These are phyloP conservation scores for Conchocele bisecta DNA, from an alignment of 2,888 invertebrate genomes.

Conservation along the genomic window DNA sequence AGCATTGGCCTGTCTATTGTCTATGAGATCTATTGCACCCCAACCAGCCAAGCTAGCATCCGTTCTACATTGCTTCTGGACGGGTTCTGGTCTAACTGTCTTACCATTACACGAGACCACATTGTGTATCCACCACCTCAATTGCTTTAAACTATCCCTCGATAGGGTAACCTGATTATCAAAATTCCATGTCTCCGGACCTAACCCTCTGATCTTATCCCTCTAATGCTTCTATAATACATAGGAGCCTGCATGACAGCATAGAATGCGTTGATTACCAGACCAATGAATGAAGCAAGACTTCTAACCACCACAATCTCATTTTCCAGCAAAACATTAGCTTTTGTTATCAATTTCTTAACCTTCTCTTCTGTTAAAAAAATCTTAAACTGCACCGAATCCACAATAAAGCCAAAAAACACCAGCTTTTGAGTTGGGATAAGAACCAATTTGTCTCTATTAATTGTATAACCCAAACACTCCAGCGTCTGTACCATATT, in stretches of 20 bases:
- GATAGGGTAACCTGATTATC: neutral
- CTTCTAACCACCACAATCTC: conserved; percentile 12
- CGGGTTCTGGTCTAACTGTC: conserved; percentile 16
- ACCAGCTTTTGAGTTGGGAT: conserved; percentile 26
- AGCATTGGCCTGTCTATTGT: conserved; percentile 6
- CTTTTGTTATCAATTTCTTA: conserved; percentile 22
- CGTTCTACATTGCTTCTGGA: conserved; percentile 12
- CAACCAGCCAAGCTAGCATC: conserved; percentile 29
- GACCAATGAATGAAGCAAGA: conserved; percentile 32
- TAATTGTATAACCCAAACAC: conserved; percentile 39
- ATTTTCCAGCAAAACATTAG: neutral
- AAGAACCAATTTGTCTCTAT: conserved; percentile 37
- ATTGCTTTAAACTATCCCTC: neutral
- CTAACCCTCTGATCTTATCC: conserved; percentile 27
- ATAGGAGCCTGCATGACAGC: conserved; percentile 35
- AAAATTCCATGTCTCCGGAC: conserved; percentile 4
- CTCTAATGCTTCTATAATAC: conserved; percentile 32
- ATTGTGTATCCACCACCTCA: conserved; percentile 19
- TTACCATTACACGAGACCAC: conserved; percentile 27
- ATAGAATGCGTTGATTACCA: conserved; percentile 15
- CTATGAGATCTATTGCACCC: conserved; percentile 10
- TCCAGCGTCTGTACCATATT: conserved; percentile 27
- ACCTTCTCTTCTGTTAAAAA: conserved; percentile 39
- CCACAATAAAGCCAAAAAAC: conserved; percentile 38
- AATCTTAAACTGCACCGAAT: conserved; percentile 35